These are phyloP conservation scores for Zoroaster sp. DNA, from an alignment of 53 echinoderm and acorn worm species.

Conservation along the genomic window DNA sequence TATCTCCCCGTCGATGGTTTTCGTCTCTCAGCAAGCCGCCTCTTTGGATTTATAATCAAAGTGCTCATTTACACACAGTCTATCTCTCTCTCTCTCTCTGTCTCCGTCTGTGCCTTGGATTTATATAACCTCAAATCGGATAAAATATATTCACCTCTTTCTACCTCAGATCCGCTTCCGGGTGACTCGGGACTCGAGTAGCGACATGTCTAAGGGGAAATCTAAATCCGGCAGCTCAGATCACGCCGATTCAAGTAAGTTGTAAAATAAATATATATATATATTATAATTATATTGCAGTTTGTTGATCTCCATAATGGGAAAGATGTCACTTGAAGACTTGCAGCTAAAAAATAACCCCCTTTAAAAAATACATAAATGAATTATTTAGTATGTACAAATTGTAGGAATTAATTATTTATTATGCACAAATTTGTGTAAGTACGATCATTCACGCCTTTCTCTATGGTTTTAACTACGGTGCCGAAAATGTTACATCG, in stretches of 20 bases:
- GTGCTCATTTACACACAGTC: neutral
- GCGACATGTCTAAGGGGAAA: slow-evolving; percentile 46
- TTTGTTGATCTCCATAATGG: no score
- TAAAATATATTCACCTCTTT: slow-evolving; percentile 13
- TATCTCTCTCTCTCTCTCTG: neutral
- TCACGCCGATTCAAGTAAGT: slow-evolving; percentile 39
- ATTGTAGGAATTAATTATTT: no score
- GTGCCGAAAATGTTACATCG: no score
- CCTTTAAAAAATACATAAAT: no score
- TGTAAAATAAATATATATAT: neutral
- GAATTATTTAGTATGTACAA: no score
- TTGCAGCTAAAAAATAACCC: neutral
- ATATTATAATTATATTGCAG: no score
- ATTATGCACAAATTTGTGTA: no score
- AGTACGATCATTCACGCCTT: no score
- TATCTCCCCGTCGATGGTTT: neutral
- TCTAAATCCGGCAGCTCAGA: slow-evolving; percentile 32
- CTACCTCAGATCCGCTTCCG: slow-evolving; percentile 45
- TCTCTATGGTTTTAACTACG: no score
- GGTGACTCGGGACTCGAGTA: slow-evolving; percentile 37
- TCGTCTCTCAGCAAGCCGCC: neutral
- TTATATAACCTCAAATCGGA: slow-evolving; percentile 12
- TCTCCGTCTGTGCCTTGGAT: slow-evolving; percentile 5
- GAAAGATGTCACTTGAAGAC: no score
- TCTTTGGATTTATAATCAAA: slow-evolving; percentile 33